phyloP scores from a whole-genome alignment of 2,113 vertebrate genomes.

The Rhodinocichla rosea region DNA sequence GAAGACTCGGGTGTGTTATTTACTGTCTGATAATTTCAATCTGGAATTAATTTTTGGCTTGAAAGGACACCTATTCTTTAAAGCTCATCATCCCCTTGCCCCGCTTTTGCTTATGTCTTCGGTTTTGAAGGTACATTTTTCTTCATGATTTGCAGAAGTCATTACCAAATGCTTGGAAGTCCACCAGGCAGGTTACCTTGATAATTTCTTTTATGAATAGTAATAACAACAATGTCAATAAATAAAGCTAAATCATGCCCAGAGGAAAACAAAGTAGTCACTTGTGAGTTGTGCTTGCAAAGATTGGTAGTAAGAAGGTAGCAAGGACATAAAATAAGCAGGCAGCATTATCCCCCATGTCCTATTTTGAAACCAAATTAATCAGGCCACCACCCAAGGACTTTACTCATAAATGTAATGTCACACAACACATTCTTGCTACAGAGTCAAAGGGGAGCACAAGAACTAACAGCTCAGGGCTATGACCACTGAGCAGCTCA shows the following conservation, averaged over 20 bases:
- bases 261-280: conserved; percentile 1
- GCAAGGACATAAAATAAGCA: background rate
- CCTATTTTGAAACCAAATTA: background rate
- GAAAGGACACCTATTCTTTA: background rate
- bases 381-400: background rate
- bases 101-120: background rate
- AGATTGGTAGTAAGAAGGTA: background rate
- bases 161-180: background rate
- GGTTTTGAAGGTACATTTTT: background rate
- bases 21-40: background rate
- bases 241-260: conserved; percentile 5
- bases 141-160: conserved; percentile 18
- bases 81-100: background rate
- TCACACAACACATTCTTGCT: background rate
- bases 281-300: background rate
- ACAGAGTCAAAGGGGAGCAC: background rate
- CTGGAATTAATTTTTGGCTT: conserved; percentile 10
- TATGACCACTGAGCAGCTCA: background rate
- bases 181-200: conserved; percentile 7
- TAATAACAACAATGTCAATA: background rate
- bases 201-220: conserved; percentile 25
- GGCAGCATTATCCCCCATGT: background rate
- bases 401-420: background rate
- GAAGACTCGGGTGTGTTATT: background rate
- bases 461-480: background rate